These are phyloP conservation scores for Microctenopoma steveboyesi DNA, from an alignment of 2,797 vertebrate species.

Conservation along the genomic window DNA sequence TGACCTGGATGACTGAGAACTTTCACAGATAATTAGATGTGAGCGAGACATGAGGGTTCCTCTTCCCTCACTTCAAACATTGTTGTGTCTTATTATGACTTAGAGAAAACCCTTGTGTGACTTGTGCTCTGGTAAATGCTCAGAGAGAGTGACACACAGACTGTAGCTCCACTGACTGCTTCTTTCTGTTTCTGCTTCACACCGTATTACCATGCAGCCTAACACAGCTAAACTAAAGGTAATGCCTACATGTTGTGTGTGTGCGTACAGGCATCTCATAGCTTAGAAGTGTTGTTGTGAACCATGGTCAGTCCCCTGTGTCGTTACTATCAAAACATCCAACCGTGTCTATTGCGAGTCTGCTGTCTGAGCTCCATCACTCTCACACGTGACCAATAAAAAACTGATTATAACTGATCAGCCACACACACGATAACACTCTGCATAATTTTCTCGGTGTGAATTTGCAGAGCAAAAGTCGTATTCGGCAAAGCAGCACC, in stretches of 20 bases:
- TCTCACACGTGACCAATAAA: background rate
- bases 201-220: conserved; percentile 65
- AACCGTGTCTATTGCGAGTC: conserved; percentile 27
- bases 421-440: background rate
- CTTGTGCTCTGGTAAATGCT: background rate
- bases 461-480: conserved; percentile 86
- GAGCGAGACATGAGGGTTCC: too few species aligned
- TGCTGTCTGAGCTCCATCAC: conserved; percentile 34
- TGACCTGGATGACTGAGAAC: too few species aligned
- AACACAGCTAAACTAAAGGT: conserved; percentile 75
- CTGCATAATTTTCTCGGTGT: conserved; percentile 13
- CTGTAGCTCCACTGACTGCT: conserved; percentile 42
- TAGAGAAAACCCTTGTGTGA: too few species aligned
- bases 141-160: conserved; percentile 10
- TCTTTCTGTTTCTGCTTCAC: conserved; percentile 66
- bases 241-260: conserved; percentile 38
- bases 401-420: background rate
- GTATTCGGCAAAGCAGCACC: conserved; percentile 76
- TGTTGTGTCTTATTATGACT: too few species aligned
- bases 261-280: conserved; percentile 14
- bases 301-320: conserved; percentile 40
- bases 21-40: too few species aligned
- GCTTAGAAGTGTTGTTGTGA: conserved; percentile 39
- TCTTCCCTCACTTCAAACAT: too few species aligned
- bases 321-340: conserved; percentile 27